Conservation (phyloP, 2,113 vertebrate species). For the Manacus vitellinus region DNA sequence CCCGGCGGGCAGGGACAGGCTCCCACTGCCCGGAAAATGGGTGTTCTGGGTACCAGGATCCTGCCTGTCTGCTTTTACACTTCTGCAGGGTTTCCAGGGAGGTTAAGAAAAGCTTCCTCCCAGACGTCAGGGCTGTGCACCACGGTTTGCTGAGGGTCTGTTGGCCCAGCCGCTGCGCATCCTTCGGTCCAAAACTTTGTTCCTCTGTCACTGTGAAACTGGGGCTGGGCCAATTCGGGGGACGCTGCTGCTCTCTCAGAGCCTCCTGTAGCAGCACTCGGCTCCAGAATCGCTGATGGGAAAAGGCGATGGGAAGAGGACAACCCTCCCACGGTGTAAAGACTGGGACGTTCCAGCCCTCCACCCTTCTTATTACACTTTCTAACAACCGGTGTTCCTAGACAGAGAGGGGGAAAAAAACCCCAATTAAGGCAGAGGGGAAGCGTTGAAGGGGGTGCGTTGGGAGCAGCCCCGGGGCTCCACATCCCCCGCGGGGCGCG, state of each 20-base stretch:
- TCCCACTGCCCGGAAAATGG: neutral
- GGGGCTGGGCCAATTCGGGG: neutral
- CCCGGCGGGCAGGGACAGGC: neutral
- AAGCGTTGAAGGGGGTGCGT: neutral
- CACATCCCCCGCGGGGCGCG: neutral
- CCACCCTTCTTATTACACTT: neutral
- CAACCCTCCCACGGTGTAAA: neutral
- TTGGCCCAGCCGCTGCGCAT: neutral
- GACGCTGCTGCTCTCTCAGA: neutral
- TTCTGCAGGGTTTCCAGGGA: neutral
- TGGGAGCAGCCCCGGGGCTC: neutral
- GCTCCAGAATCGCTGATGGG: neutral
- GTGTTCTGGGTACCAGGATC: neutral
- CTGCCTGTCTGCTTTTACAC: neutral
- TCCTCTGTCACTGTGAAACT: neutral
- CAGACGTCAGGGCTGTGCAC: neutral
- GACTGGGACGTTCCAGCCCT: neutral
- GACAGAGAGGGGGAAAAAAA: neutral
- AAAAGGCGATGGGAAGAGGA: neutral
- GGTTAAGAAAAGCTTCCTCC: neutral
- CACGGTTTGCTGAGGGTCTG: neutral
- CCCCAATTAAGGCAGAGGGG: neutral
- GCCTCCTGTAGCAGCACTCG: neutral
- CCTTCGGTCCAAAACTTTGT: neutral
- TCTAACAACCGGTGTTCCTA: conserved; percentile 26